Evolutionary conservation across 2,113 vertebrate genomes (phyloP).

Genomic region (Bubalus kerabau): DNA sequence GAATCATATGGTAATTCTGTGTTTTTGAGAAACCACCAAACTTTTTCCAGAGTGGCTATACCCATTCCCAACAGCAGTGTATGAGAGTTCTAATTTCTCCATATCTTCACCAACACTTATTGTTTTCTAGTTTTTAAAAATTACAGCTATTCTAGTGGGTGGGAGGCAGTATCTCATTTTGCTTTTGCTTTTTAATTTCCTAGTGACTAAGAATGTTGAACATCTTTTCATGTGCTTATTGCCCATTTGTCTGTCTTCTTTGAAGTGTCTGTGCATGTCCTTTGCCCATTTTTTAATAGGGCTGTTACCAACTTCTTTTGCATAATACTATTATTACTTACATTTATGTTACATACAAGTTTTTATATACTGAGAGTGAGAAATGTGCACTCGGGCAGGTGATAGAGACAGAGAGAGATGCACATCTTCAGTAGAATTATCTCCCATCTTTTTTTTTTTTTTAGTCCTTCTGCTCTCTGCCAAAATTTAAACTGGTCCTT

Average conservation of each 20-base stretch:
- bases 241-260: background rate
- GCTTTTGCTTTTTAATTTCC: slow-evolving; percentile 16
- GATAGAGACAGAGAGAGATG: background rate
- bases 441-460: background rate
- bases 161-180: background rate
- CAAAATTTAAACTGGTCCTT: slow-evolving; percentile 25
- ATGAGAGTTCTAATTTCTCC: background rate
- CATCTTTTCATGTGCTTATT: background rate
- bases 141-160: background rate
- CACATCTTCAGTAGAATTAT: background rate
- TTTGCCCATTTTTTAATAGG: background rate
- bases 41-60: background rate
- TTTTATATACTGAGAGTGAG: background rate
- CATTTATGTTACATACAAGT: background rate
- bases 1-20: background rate
- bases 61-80: background rate
- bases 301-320: background rate
- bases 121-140: background rate
- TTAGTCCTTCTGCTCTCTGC: background rate
- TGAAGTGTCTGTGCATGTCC: background rate
- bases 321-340: background rate
- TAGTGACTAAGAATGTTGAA: background rate
- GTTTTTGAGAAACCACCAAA: background rate
- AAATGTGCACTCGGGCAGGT: background rate
- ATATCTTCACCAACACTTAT: background rate